Conservation (phyloP, 2,113 vertebrate species). For the Dasyprocta punctata region DNA sequence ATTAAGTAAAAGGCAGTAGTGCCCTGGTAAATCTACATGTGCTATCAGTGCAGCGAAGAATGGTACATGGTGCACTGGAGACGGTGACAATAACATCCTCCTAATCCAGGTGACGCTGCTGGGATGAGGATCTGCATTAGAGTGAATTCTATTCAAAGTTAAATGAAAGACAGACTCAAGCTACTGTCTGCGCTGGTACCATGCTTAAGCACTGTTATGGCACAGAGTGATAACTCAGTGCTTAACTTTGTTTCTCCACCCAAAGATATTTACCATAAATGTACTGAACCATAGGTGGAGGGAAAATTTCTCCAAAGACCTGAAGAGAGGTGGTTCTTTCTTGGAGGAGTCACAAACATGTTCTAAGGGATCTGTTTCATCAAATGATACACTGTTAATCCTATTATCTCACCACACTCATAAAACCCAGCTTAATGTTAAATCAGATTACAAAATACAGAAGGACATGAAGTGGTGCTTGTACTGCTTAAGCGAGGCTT, state of each 20-base stretch:
- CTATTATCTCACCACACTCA: background rate
- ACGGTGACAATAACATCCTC: background rate
- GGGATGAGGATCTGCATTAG: background rate
- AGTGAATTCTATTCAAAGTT: background rate
- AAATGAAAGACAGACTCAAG: background rate
- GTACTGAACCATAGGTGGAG: accelerated
- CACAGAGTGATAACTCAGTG: background rate
- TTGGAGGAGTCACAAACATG: background rate
- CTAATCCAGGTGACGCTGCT: background rate
- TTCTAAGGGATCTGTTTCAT: slow-evolving; percentile 15
- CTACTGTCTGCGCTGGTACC: background rate
- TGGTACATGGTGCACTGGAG: accelerated
- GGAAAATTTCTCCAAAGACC: background rate
- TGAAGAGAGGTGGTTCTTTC: background rate
- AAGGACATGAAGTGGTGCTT: background rate
- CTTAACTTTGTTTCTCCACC: background rate
- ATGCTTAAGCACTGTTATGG: too few species aligned
- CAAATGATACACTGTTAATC: background rate
- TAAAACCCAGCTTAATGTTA: background rate
- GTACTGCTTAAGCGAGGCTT: background rate
- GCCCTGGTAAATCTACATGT: background rate
- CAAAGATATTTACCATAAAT: background rate
- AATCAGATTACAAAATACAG: slow-evolving; percentile 30
- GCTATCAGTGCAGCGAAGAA: background rate
- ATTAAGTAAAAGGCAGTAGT: background rate